These are phyloP conservation scores for Bucorvus abyssinicus DNA, from an alignment of 2,797 vertebrate species.

Conservation along the genomic window DNA sequence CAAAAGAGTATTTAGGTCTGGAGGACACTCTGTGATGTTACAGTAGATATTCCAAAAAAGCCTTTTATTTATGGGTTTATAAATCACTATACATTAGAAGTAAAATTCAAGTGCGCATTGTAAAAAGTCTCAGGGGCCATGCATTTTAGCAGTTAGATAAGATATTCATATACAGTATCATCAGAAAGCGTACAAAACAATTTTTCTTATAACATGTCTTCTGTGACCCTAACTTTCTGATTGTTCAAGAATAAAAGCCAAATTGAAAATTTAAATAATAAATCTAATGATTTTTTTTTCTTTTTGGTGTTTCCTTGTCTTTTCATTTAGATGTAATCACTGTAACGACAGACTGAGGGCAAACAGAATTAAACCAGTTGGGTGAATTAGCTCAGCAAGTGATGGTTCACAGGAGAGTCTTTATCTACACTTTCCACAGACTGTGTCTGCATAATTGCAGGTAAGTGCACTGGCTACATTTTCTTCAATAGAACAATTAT, in stretches of 20 bases:
- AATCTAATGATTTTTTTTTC: not conserved
- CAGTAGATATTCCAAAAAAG: not conserved
- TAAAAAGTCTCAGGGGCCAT: not conserved
- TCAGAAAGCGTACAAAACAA: not conserved
- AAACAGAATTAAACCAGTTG: conserved; percentile 43
- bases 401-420: conserved; percentile 18
- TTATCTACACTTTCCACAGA: conserved; percentile 44
- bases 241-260: not conserved
- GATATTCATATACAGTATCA: fast-evolving
- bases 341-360: conserved; percentile 2
- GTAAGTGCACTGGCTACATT: conserved; percentile 41
- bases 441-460: conserved; percentile 4
- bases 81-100: not conserved
- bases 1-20: not conserved
- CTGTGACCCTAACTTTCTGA: not conserved
- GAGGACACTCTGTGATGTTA: not conserved
- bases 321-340: conserved; percentile 32
- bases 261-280: not conserved
- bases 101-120: not conserved
- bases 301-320: conserved; percentile 8
- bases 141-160: not conserved
- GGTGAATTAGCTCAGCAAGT: conserved; percentile 58
- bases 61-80: not conserved
- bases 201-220: not conserved
- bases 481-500: conserved; percentile 57